Evolutionary conservation across 2,113 vertebrate species (phyloP), one percentile per base, ranked within the genome.

Genomic region (Grammomys surdaster): DNA sequence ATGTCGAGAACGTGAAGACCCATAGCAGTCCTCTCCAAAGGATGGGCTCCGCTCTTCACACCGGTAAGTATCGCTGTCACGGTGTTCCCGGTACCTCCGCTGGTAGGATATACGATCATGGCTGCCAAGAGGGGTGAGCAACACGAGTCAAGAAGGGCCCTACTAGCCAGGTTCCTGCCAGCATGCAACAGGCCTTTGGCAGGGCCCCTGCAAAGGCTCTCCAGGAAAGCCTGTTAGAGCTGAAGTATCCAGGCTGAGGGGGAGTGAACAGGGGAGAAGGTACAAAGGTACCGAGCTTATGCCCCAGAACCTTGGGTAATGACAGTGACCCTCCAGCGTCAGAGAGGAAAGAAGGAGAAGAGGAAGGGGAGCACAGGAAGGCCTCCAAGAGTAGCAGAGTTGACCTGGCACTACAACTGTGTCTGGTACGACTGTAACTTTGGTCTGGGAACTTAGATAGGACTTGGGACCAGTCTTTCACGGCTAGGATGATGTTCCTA

Each of bases 71-170:
- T 98, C 98, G 0, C 98, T 98, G 95, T 98, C 98, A 13, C 97
- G 98, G 33, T 96, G 96, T 22, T 98, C 98, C 70, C 98, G 90
- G 97, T 98, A 98, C 0, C 98, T 97, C 95, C 98, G 96, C 89
- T 97, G 98, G 69, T 98, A 99, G 60, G 98, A 97, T 92, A 98
- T 96, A 98, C 98, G 98, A 90, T 98, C 98, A 0, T 97, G 98
- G 98, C 99, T 99, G 98, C 2, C 58, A 0, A 96, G 76, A 95
- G 8, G 3, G n/a, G 5, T 3, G 28, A 0, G 3, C 31, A 40
- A 95, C 70, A 80, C 11, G 8, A 36, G 88, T 96, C 76, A 96
- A 26, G 87, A 1, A 19, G 40, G 43, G 76, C 6, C 14, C 76
- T 58, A 73, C 31, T 13, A 88, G 70, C 48, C 65, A n/a, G 22